Evolutionary conservation across 2,113 vertebrate genomes (phyloP).

Genomic region (Rhinolophus ferrumequinum): DNA sequence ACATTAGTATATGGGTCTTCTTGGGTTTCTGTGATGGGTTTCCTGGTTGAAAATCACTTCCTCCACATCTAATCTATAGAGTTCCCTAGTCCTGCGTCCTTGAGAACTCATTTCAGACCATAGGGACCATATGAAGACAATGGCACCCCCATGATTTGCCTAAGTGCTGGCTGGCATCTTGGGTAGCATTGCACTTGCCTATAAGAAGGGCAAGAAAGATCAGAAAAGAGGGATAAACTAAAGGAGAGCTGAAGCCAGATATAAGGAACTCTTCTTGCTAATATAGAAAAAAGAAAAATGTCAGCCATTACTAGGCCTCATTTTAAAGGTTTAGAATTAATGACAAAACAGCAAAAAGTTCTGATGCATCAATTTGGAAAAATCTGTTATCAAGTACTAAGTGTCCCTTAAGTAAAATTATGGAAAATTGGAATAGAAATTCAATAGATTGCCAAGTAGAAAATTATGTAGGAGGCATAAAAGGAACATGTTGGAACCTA

Average conservation of each 20-base stretch:
- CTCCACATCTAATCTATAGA: background rate
- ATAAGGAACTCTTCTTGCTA: constrained; percentile 1
- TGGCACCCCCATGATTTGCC: accelerated
- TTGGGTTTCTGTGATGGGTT: background rate
- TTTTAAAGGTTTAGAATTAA: constrained; percentile 67
- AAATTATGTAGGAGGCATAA: constrained; percentile 67
- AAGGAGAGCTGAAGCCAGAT: background rate
- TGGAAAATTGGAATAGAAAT: constrained; percentile 73
- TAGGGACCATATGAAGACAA: background rate
- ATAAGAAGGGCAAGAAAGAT: background rate
- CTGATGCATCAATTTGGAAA: constrained; percentile 61
- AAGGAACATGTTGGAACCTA: constrained; percentile 56
- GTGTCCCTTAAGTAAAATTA: constrained; percentile 76
- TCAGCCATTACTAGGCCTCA: constrained; percentile 26
- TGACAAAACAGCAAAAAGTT: constrained; percentile 57
- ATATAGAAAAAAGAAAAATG: background rate
- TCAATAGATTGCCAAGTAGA: constrained; percentile 61
- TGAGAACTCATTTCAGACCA: background rate
- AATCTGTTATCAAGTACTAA: constrained; percentile 64
- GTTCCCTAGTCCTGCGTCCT: background rate
- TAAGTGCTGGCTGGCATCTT: background rate
- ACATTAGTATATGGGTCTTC: background rate
- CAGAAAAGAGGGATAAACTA: background rate
- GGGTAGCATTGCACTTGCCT: background rate
- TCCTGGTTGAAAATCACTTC: background rate